Percentiles rank a stretch among this genome's conserved stretches.
phyloP scores from a whole-genome alignment of 2,888 invertebrate species.

The Mechanitis messenoides region DNA sequence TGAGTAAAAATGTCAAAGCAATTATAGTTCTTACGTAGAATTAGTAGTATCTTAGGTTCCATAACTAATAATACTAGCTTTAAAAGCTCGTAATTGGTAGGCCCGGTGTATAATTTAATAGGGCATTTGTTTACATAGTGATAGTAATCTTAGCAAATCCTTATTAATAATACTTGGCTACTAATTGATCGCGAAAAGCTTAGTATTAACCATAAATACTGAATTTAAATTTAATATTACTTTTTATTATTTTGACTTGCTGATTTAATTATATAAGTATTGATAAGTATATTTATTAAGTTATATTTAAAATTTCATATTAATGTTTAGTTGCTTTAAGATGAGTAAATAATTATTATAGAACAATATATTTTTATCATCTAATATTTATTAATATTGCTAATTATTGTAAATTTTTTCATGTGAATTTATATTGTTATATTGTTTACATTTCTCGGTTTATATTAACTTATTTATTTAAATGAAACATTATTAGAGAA shows the following conservation, averaged over 20 bases:
- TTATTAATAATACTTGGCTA: slow-evolving; percentile 2
- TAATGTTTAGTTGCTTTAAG: slow-evolving; percentile 10
- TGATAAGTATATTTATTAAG: too few relatives aligned
- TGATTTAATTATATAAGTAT: too few relatives aligned
- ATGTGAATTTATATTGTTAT: too few relatives aligned
- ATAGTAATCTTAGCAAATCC: slow-evolving; percentile 22
- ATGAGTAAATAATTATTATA: slow-evolving; percentile 19
- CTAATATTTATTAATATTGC: background rate
- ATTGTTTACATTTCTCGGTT: too few relatives aligned
- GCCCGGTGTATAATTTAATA: slow-evolving; percentile 43
- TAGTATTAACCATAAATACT: too few relatives aligned
- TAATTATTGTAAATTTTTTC: too few relatives aligned
- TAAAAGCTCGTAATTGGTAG: slow-evolving; percentile 38
- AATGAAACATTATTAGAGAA: too few relatives aligned
- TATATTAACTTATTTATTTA: too few relatives aligned
- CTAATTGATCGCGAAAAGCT: background rate
- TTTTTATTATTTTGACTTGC: too few relatives aligned
- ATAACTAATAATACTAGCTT: slow-evolving; percentile 3
- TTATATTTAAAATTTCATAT: too few relatives aligned
- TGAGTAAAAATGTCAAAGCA: slow-evolving; percentile 1
- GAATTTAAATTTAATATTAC: too few relatives aligned
- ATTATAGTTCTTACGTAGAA: background rate
- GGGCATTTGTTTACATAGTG: slow-evolving; percentile 39
- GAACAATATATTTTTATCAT: slow-evolving; percentile 10
- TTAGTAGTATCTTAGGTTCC: background rate